These are phyloP conservation scores for Clavelina lepadiformis DNA, from an alignment of 23 tunicate genomes.

Conservation along the genomic window DNA sequence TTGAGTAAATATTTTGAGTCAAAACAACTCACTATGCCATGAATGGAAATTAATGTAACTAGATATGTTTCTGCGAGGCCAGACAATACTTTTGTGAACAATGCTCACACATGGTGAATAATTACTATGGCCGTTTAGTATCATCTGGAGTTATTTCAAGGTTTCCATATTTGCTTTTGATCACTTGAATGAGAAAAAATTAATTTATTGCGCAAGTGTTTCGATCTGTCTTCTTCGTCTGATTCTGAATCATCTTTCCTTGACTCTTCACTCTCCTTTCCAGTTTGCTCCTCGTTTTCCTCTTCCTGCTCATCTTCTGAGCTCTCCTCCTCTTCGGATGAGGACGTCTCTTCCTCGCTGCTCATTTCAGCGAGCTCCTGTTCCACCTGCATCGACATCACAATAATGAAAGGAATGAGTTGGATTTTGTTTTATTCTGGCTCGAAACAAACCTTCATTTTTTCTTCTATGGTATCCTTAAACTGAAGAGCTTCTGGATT, in stretches of 20 bases:
- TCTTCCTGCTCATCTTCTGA: conserved; percentile 30
- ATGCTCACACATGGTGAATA: no score
- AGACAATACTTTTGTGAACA: no score
- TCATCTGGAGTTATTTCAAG: conserved; percentile 20
- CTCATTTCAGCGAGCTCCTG: conserved; percentile 62
- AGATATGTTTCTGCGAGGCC: no score
- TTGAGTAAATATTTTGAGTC: no score
- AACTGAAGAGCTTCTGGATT: conserved; percentile 68
- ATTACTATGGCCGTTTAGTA: no score
- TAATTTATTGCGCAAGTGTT: conserved; percentile 61
- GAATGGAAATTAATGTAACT: no score
- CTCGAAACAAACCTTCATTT: conserved; percentile 71
- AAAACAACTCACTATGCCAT: no score
- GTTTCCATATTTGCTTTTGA: conserved; percentile 40
- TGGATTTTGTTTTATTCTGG: background rate
- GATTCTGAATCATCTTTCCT: conserved; percentile 16
- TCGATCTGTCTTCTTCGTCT: conserved; percentile 25
- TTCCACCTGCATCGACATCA: conserved; percentile 31
- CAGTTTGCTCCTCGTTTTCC: conserved; percentile 20
- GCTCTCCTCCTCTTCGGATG: conserved; percentile 30
- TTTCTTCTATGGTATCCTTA: conserved; percentile 64
- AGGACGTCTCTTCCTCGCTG: conserved; percentile 13
- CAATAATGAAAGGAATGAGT: background rate
- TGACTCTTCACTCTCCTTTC: background rate
- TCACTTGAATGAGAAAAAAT: conserved; percentile 33